Percentiles rank a stretch among this genome's conserved stretches.
Conservation (phyloP, 2,113 vertebrate species). For the Urocitellus parryii region DNA sequence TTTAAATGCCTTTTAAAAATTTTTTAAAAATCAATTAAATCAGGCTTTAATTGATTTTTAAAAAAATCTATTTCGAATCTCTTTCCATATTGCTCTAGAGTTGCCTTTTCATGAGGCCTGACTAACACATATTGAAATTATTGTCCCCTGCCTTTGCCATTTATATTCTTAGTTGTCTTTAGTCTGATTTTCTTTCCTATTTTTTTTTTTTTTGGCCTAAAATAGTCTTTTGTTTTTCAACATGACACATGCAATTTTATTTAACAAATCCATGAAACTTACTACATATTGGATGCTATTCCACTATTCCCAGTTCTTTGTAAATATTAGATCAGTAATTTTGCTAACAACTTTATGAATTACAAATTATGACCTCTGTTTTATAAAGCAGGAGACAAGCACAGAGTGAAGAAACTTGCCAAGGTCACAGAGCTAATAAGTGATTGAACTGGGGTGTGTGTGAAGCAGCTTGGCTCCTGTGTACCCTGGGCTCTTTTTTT, state of each 20-base stretch:
- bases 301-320: not conserved
- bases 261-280: not conserved
- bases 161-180: not conserved
- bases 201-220: not conserved
- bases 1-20: not conserved
- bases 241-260: not conserved
- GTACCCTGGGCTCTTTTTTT: too few species aligned
- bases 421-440: not conserved
- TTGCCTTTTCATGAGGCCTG: not conserved
- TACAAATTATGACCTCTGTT: not conserved
- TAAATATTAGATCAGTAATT: not conserved
- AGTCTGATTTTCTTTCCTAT: not conserved
- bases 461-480: too few species aligned
- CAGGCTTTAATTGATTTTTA: not conserved
- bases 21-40: not conserved
- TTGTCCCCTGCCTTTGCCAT: not conserved
- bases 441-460: not conserved
- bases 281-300: not conserved
- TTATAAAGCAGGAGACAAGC: not conserved
- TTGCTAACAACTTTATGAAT: not conserved
- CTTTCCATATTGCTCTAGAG: not conserved
- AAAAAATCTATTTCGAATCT: not conserved
- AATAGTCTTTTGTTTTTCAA: not conserved
- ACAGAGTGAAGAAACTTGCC: not conserved
- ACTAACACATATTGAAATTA: not conserved